These are phyloP conservation scores for Caenorhabditis becei DNA, from an alignment of 2,888 invertebrate species.

Conservation along the genomic window DNA sequence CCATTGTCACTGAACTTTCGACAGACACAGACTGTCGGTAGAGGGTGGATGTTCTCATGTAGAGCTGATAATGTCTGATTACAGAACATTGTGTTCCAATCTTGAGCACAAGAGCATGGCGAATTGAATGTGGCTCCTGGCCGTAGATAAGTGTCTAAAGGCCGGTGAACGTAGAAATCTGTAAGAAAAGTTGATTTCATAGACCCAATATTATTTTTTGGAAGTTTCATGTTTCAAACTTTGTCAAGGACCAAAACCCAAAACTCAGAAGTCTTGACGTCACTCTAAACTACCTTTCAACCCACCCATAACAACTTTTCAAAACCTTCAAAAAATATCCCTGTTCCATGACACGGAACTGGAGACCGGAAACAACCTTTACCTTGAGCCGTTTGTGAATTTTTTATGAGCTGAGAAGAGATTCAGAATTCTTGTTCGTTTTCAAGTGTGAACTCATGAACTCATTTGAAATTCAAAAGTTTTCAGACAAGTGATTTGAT, in stretches of 20 bases:
- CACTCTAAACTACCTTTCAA: too few relatives aligned
- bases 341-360: slow-evolving; percentile 13
- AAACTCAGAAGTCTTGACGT: too few relatives aligned
- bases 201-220: too few relatives aligned
- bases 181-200: too few relatives aligned
- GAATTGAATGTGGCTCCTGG: slow-evolving; percentile 61
- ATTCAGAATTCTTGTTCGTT: neutral
- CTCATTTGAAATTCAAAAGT: too few relatives aligned
- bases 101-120: slow-evolving; percentile 64
- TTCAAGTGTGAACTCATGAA: neutral
- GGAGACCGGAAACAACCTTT: slow-evolving; percentile 1
- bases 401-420: neutral
- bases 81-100: slow-evolving; percentile 69
- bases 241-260: too few relatives aligned
- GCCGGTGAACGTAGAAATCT: slow-evolving; percentile 56
- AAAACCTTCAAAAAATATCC: neutral
- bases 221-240: too few relatives aligned
- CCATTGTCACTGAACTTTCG: slow-evolving; percentile 68
- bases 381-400: neutral
- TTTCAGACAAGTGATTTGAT: too few relatives aligned
- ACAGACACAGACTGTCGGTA: slow-evolving; percentile 70
- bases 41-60: slow-evolving; percentile 18
- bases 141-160: slow-evolving; percentile 55
- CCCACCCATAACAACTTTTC: too few relatives aligned
- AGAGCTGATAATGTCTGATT: slow-evolving; percentile 58